A percentile compares a stretch with the other conserved stretches of the same genome.
Conservation (phyloP, 2,797 vertebrate species). For the Huso huso region DNA sequence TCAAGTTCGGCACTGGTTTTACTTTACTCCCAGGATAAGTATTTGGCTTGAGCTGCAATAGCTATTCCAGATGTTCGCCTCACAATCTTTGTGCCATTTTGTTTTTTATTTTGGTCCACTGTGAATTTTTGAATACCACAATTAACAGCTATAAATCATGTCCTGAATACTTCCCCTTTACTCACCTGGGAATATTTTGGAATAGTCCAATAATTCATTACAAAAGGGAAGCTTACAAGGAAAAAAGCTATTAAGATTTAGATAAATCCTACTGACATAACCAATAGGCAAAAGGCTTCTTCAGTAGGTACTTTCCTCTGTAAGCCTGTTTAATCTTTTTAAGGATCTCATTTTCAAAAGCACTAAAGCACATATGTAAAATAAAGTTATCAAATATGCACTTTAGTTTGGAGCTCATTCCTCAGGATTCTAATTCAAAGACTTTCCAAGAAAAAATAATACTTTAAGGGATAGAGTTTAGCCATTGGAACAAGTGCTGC, state of each 20-base stretch:
- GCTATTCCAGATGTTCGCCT: constrained; percentile 66
- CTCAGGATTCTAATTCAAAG: not conserved
- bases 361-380: not conserved
- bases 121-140: constrained; percentile 58
- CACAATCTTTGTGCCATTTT: constrained; percentile 38
- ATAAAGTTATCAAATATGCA: constrained; percentile 4
- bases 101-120: constrained; percentile 45
- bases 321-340: constrained; percentile 14
- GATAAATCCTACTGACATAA: constrained; percentile 44
- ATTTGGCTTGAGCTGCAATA: constrained; percentile 54
- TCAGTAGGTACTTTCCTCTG: constrained; percentile 18
- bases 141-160: constrained; percentile 67
- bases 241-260: constrained; percentile 33
- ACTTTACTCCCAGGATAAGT: constrained; percentile 60
- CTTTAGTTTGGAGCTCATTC: not conserved
- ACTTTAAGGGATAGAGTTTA: not conserved
- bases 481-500: not conserved
- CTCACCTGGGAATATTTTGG: constrained; percentile 56
- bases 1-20: constrained; percentile 55
- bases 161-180: constrained; percentile 58
- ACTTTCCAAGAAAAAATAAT: constrained; percentile 2
- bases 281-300: constrained; percentile 28
- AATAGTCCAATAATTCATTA: constrained; percentile 57
- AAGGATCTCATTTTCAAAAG: constrained; percentile 10
- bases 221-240: constrained; percentile 53